Percentiles rank a stretch among this genome's conserved stretches.
phyloP scores from a whole-genome alignment of 2,888 invertebrate genomes.

The Ligdia adustata region DNA sequence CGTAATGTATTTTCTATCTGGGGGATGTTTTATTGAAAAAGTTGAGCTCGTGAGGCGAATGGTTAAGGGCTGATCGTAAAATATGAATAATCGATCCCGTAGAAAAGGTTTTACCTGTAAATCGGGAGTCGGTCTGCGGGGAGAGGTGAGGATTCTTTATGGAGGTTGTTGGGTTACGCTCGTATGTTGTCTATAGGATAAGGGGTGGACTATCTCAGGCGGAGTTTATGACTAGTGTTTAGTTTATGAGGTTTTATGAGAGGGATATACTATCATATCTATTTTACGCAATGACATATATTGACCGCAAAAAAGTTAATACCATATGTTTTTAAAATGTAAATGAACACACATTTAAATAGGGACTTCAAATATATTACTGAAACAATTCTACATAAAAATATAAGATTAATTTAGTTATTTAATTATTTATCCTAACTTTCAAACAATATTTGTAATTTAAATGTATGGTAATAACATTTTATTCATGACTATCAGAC shows the following conservation, averaged over 20 bases:
- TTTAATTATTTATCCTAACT: no score
- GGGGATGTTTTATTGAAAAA: conserved; percentile 82
- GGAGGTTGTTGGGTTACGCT: conserved; percentile 38
- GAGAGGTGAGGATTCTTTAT: conserved; percentile 42
- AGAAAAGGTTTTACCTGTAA: conserved; percentile 48
- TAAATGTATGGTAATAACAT: no score
- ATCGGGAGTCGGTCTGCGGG: conserved; percentile 39
- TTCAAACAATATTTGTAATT: no score
- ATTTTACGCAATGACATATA: no score
- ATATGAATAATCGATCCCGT: conserved; percentile 72
- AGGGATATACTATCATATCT: conserved; percentile 1
- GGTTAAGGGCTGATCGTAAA: conserved; percentile 64
- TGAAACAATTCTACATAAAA: no score
- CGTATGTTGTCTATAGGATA: conserved; percentile 29
- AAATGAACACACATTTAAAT: no score
- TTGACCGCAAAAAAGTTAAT: no score
- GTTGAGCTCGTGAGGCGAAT: conserved; percentile 77
- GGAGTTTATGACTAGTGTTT: conserved; percentile 16
- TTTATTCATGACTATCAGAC: no score
- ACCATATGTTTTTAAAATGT: no score
- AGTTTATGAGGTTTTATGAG: conserved; percentile 9
- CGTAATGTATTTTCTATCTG: conserved; percentile 60
- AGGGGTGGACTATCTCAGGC: conserved; percentile 7
- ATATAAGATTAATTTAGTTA: no score
- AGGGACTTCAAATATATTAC: no score